These are phyloP conservation scores for Pissodes strobi DNA, from an alignment of 1,140 invertebrate genomes.

Conservation along the genomic window DNA sequence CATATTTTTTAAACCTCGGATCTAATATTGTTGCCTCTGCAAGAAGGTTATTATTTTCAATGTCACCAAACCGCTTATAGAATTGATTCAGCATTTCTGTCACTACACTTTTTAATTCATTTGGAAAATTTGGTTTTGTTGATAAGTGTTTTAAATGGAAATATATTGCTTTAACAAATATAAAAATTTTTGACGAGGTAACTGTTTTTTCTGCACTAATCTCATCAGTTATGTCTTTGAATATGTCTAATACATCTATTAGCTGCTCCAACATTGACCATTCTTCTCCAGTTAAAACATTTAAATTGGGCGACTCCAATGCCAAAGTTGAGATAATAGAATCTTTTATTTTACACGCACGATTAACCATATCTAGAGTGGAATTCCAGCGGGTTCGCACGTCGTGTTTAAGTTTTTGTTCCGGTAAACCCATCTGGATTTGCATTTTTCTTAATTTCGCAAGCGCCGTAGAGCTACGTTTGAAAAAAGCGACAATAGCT, in stretches of 20 bases:
- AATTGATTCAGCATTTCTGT: too few relatives aligned
- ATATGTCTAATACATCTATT: neutral
- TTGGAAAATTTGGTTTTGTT: too few relatives aligned
- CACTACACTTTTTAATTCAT: too few relatives aligned
- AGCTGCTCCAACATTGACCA: slow-evolving; percentile 6
- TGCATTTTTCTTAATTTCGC: slow-evolving; percentile 9
- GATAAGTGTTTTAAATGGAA: too few relatives aligned
- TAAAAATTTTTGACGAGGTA: slow-evolving; percentile 5
- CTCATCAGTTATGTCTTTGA: slow-evolving; percentile 4
- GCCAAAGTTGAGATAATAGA: slow-evolving; percentile 4
- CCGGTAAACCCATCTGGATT: slow-evolving; percentile 8
- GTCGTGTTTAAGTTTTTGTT: slow-evolving; percentile 13
- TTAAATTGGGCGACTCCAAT: neutral
- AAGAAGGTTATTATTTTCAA: too few relatives aligned
- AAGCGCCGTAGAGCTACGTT: slow-evolving; percentile 8
- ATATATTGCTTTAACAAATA: slow-evolving; percentile 10
- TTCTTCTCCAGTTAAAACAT: slow-evolving; percentile 1
- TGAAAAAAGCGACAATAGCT: slow-evolving; percentile 21
- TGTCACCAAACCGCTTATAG: too few relatives aligned
- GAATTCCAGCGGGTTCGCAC: slow-evolving; percentile 14
- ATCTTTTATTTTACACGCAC: neutral
- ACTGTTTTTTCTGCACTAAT: slow-evolving; percentile 6
- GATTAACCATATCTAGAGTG: slow-evolving; percentile 6
- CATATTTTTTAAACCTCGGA: too few relatives aligned
- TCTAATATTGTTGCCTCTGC: too few relatives aligned